phyloP scores from a whole-genome alignment of 2,888 invertebrate species.

The Rhaphigaster nebulosa region DNA sequence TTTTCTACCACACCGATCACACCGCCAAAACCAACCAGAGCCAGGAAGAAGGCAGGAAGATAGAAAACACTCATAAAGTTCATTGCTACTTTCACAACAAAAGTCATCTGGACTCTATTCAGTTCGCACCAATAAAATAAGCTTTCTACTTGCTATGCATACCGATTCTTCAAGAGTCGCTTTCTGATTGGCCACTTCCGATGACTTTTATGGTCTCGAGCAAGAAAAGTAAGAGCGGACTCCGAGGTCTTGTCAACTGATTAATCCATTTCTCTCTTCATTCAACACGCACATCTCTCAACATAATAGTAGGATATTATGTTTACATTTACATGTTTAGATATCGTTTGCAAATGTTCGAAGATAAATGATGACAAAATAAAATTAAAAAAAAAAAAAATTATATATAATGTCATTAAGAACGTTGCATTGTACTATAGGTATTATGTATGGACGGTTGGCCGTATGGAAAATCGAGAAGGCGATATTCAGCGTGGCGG shows the following conservation, averaged over 20 bases:
- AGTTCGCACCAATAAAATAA: neutral
- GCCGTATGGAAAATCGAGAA: no score
- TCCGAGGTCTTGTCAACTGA: neutral
- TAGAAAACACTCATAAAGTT: neutral
- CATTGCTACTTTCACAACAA: constrained; percentile 14
- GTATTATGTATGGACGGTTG: no score
- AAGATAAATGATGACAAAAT: no score
- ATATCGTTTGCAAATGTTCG: no score
- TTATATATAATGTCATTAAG: no score
- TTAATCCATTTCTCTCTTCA: neutral
- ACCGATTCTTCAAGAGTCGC: neutral
- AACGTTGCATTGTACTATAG: no score
- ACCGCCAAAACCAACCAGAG: neutral
- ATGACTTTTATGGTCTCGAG: neutral
- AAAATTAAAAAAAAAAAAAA: no score
- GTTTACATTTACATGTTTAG: no score
- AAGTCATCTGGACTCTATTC: neutral
- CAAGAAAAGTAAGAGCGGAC: neutral
- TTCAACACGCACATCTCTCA: neutral
- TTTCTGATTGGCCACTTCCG: constrained; percentile 16
- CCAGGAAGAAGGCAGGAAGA: neutral
- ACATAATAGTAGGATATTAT: neutral
- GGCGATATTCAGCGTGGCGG: no score
- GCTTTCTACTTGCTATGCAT: constrained; percentile 18
- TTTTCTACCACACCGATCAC: neutral